Evolutionary conservation across 1,140 invertebrate genomes (phyloP).

Genomic region (Philopotamus ludificatus): DNA sequence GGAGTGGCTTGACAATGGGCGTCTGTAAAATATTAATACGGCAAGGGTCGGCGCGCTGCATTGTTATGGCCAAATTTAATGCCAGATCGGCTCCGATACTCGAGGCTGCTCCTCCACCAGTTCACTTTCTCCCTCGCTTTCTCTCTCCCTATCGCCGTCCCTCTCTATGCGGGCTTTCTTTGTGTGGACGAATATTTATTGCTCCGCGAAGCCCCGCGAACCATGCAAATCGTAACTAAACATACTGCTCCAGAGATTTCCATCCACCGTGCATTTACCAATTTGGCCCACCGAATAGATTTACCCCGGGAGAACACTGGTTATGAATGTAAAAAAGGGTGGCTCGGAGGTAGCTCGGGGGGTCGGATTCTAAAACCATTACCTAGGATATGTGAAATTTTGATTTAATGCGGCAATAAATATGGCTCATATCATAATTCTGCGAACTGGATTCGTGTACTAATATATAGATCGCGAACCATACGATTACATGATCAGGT

Average conservation of each 20-base stretch:
- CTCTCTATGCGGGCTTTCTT: slow-evolving; percentile 8
- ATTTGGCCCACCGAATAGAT: no score
- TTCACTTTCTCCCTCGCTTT: slow-evolving; percentile 3
- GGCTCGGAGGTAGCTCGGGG: no score
- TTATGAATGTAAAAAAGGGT: no score
- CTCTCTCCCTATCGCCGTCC: background rate
- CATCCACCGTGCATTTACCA: slow-evolving; percentile 14
- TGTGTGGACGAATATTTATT: slow-evolving; percentile 24
- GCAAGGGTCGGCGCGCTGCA: slow-evolving; percentile 23
- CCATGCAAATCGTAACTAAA: slow-evolving; percentile 31
- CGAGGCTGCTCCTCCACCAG: background rate
- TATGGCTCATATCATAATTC: no score
- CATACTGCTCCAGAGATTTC: slow-evolving; percentile 19
- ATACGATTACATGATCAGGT: no score
- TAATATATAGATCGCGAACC: no score
- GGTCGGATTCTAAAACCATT: no score
- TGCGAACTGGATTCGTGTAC: no score
- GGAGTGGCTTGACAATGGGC: slow-evolving; percentile 21
- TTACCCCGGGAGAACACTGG: no score
- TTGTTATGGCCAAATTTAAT: slow-evolving; percentile 31
- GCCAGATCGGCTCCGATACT: slow-evolving; percentile 16
- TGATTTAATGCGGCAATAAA: no score
- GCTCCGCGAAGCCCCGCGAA: slow-evolving; percentile 25
- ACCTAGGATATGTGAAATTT: no score
- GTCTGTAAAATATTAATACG: slow-evolving; percentile 28